These are phyloP conservation scores for Vulpes vulpes DNA, from an alignment of 2,113 vertebrate genomes.

Conservation along the genomic window DNA sequence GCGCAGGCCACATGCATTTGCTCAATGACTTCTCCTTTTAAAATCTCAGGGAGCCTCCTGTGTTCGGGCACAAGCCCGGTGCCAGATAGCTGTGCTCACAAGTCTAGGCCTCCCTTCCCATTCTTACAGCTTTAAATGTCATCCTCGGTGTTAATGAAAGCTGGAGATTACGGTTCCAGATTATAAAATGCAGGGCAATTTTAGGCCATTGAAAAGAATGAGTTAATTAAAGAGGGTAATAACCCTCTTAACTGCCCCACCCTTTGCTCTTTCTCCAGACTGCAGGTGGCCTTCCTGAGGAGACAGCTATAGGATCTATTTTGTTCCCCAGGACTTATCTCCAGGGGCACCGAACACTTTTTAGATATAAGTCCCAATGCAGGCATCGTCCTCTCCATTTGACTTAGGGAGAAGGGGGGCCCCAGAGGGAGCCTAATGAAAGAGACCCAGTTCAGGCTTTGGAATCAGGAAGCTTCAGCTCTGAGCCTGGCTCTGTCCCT, in stretches of 20 bases:
- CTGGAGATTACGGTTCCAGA: conserved; percentile 47
- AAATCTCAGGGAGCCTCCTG: not conserved
- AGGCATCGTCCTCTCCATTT: not conserved
- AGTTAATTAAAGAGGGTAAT: conserved; percentile 71
- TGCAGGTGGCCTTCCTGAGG: conserved; percentile 60
- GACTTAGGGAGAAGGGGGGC: not conserved
- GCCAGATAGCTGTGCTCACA: not conserved
- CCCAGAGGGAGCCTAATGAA: not conserved
- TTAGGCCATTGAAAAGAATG: conserved; percentile 55
- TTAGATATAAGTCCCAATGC: not conserved
- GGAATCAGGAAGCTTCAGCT: not conserved
- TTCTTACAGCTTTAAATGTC: not conserved
- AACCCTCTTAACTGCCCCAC: not conserved
- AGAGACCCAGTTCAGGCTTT: not conserved
- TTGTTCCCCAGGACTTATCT: not conserved
- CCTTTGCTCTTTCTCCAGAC: conserved; percentile 43
- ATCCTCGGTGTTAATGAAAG: not conserved
- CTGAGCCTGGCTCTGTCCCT: not conserved
- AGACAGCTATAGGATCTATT: conserved; percentile 33
- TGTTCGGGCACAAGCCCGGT: not conserved
- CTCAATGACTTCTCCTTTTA: conserved; percentile 35
- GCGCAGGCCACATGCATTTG: not conserved
- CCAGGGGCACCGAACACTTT: not conserved
- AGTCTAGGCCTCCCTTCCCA: not conserved
- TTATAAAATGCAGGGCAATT: conserved; percentile 35